Base-by-base conservation (phyloP, 2,888 invertebrate species). In the Drosophila nigricruria region DNA sequence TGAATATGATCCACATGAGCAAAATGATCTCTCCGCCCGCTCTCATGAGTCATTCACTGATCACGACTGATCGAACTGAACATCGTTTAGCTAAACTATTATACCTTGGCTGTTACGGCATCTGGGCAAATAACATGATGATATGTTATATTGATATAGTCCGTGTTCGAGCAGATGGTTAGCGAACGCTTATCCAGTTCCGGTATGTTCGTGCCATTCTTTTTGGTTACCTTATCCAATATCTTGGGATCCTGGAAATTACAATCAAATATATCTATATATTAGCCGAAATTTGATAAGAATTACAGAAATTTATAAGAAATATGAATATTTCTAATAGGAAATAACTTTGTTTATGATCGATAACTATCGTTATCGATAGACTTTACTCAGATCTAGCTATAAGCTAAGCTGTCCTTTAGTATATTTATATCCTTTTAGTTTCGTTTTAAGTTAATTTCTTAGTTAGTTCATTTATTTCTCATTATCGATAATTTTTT, bases 61-160 rank as follows among this genome's bases (percentile, higher is more conserved):
- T 42, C 42, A 20, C 12, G 32, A 3, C 4, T 34, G 34, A 34
- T 34, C 12, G 5, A 3, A 40, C 18, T 18, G 53, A 18, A 16
- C 20, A 25, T 12, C n/a, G 45, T n/a, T 25, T 5, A 10, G 27
- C 27, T 30, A n/a, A 5, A 18, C 16, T 5, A 34, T 82, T 93
- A 30, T 94, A 98, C 99, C 96, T 97, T 98, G 50, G 99, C 99
- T 23, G 97, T 97, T 77, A 96, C 97, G 20, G 97, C 95, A 94
- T 98, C 97, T 16, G 98, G 96, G 91, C 98, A 99, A 73, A 99
- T 97, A 85, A 99, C 96, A 93, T 98, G 98, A 90, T 98, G 98
- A 93, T 98, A 98, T 93, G 97, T 98, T 92, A 99, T 98, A 93
- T 99, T 99, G 92, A 99, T 99, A 93, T 99, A 97, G 94, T 99